These are phyloP conservation scores for Centropus bengalensis DNA, from an alignment of 2,113 vertebrate species.

Conservation along the genomic window DNA sequence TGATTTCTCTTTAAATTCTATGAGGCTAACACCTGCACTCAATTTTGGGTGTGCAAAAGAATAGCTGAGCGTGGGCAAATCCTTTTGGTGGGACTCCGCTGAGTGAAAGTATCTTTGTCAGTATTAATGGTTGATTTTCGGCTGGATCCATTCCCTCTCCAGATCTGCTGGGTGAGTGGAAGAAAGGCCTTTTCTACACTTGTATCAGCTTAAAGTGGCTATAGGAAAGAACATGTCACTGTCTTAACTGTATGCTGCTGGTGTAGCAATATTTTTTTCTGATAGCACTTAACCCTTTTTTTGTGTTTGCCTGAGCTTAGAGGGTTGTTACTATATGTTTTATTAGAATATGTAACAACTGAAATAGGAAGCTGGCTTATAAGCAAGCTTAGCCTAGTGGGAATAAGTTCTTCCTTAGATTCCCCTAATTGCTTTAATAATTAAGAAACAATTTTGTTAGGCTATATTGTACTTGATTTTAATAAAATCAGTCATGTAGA, in stretches of 20 bases:
- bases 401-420: conserved; percentile 34
- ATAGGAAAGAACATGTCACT: neutral
- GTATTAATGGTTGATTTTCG: neutral
- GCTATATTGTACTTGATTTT: conserved; percentile 43
- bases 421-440: conserved; percentile 56
- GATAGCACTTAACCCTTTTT: conserved; percentile 5
- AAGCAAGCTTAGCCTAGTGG: conserved; percentile 6
- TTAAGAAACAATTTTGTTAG: conserved; percentile 61
- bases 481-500: conserved; percentile 48
- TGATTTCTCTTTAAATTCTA: neutral
- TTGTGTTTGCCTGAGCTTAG: conserved; percentile 3
- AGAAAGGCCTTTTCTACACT: neutral
- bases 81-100: neutral
- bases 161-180: neutral
- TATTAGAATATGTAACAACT: neutral
- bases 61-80: neutral
- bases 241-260: neutral
- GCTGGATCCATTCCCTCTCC: neutral
- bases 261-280: neutral
- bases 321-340: neutral
- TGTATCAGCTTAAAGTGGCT: neutral
- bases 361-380: conserved; percentile 30
- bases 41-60: neutral
- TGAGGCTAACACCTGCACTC: neutral
- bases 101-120: neutral